A percentile compares a stretch with the other conserved stretches of the same genome.
Evolutionary conservation across 2,113 vertebrate genomes (phyloP).

Genomic region (Oreocharis arfaki): DNA sequence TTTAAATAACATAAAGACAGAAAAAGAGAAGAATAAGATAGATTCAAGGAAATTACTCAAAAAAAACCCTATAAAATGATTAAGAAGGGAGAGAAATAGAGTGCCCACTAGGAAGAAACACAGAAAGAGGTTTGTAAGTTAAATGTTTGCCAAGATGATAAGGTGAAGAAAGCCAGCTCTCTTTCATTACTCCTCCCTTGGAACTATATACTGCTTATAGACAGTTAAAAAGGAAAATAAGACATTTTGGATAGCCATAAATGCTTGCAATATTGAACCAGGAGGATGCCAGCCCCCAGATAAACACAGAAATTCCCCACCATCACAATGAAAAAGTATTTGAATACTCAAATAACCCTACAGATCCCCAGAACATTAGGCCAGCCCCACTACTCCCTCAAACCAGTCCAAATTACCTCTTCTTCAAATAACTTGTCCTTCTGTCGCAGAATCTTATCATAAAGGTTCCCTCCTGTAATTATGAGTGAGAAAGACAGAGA

Average conservation of each 20-base stretch:
- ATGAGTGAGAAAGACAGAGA: conserved; percentile 28
- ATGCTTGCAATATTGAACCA: not conserved
- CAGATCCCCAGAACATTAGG: not conserved
- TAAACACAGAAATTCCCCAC: not conserved
- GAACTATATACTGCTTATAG: not conserved
- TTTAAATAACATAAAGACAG: not conserved
- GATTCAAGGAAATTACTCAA: not conserved
- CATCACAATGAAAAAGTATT: not conserved
- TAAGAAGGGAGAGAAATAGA: not conserved
- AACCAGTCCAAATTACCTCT: conserved; percentile 77
- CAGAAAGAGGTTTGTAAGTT: not conserved
- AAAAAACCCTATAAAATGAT: not conserved
- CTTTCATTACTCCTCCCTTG: not conserved
- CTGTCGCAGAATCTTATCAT: conserved; percentile 93
- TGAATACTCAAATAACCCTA: not conserved
- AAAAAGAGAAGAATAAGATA: not conserved
- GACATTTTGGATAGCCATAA: not conserved
- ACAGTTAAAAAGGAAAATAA: not conserved
- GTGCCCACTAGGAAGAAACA: not conserved
- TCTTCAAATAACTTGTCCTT: conserved; percentile 89
- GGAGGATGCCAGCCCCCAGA: not conserved
- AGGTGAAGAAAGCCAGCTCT: not conserved
- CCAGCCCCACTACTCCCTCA: not conserved
- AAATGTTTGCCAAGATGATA: not conserved
- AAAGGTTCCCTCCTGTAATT: conserved; percentile 91